phyloP scores from a whole-genome alignment of 2,888 invertebrate genomes.

The Hartigia nigra region DNA sequence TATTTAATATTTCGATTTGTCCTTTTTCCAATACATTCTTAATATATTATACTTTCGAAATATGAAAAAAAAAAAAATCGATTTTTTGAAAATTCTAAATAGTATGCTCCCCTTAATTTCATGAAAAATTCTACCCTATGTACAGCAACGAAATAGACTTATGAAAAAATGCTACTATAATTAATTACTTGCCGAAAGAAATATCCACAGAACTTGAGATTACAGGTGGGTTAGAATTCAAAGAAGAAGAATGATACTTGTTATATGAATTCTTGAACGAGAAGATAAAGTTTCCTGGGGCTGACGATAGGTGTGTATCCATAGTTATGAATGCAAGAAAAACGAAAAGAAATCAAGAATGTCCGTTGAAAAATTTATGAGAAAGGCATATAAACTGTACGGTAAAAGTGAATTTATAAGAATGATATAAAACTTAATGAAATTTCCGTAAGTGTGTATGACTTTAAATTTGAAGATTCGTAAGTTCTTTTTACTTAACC shows the following conservation, averaged over 20 bases:
- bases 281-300: not conserved
- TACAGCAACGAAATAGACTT: not conserved
- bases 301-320: not conserved
- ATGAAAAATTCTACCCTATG: not conserved
- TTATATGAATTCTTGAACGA: not conserved
- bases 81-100: too few species aligned
- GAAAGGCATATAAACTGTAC: not conserved
- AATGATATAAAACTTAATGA: not conserved
- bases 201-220: not conserved
- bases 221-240: not conserved
- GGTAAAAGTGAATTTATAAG: not conserved
- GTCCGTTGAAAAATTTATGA: not conserved
- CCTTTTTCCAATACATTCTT: too few species aligned
- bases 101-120: too few species aligned
- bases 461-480: not conserved
- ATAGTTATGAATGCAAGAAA: not conserved
- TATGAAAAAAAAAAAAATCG: too few species aligned
- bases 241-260: slow-evolving; percentile 15
- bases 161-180: not conserved
- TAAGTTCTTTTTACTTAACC: not conserved
- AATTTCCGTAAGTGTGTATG: not conserved
- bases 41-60: too few species aligned
- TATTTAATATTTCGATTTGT: too few species aligned
- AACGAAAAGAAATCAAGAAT: not conserved
- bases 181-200: not conserved